phyloP scores from a whole-genome alignment of 1,140 invertebrate genomes.

The Scaptomyza pallida region DNA sequence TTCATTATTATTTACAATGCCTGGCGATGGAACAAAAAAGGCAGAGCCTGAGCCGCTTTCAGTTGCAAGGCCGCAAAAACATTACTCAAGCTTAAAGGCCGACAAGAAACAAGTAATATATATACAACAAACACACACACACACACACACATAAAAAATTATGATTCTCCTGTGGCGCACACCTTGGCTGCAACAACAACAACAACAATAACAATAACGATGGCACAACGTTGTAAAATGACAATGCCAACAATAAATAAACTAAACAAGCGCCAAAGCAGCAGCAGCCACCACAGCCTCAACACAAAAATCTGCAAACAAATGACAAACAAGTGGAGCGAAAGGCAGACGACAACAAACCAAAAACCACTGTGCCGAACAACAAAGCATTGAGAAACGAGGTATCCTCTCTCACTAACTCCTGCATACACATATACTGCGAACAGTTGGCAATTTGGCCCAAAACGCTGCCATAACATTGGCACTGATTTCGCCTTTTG shows the following conservation, averaged over 20 bases:
- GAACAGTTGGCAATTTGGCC: constrained; percentile 46
- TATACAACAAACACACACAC: neutral
- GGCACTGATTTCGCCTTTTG: constrained; percentile 23
- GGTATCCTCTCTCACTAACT: constrained; percentile 21
- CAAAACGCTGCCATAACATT: constrained; percentile 50
- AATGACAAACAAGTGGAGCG: constrained; percentile 77
- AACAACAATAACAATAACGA: constrained; percentile 2
- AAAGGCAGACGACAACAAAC: constrained; percentile 55
- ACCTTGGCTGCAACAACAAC: constrained; percentile 45
- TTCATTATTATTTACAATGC: constrained; percentile 80
- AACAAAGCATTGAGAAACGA: constrained; percentile 18
- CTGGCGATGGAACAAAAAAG: constrained; percentile 65
- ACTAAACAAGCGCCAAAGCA: constrained; percentile 78
- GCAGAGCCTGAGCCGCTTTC: constrained; percentile 66
- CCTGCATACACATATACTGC: constrained; percentile 13
- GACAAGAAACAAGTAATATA: neutral
- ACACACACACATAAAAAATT: constrained; percentile 33
- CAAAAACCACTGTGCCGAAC: constrained; percentile 55
- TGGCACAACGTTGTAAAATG: constrained; percentile 8
- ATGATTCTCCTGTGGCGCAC: constrained; percentile 60
- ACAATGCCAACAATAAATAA: constrained; percentile 73
- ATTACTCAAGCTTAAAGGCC: constrained; percentile 74
- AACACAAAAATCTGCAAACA: constrained; percentile 81
- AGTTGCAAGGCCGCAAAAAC: constrained; percentile 65
- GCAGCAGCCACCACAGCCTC: constrained; percentile 79